Conservation (phyloP, 2,113 vertebrate species). For the Hippocampus mohnikei region DNA sequence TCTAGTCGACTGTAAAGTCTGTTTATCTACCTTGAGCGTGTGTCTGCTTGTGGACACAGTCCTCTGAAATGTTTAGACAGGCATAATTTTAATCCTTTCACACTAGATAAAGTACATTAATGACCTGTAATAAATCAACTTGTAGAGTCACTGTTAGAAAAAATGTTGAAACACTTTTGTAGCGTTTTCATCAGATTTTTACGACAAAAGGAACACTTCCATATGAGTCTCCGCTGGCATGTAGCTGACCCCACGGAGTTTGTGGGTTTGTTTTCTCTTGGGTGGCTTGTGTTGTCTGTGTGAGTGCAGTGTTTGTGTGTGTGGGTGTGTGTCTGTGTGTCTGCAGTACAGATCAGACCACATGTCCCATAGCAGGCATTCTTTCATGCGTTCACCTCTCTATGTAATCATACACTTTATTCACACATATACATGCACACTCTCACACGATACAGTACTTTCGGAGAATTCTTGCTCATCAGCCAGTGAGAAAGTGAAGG, state of each 20-base stretch:
- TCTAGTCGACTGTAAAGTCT: background rate
- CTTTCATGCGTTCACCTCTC: constrained; percentile 43
- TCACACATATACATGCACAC: constrained; percentile 15
- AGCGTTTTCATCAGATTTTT: background rate
- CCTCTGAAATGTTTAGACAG: too few species aligned
- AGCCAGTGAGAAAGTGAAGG: constrained; percentile 42
- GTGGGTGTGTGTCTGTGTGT: constrained; percentile 28
- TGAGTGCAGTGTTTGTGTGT: constrained; percentile 1
- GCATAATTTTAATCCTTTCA: too few species aligned
- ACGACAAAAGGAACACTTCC: constrained; percentile 30
- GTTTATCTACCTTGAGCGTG: too few species aligned
- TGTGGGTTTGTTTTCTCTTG: constrained; percentile 44
- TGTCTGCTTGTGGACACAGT: too few species aligned
- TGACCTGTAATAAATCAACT: too few species aligned
- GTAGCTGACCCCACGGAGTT: constrained; percentile 11
- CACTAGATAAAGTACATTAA: background rate
- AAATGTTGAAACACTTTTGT: too few species aligned
- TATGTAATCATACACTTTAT: background rate
- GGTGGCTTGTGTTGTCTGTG: constrained; percentile 33
- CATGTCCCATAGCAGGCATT: constrained; percentile 59
- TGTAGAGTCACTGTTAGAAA: too few species aligned
- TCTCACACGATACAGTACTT: background rate
- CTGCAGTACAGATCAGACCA: constrained; percentile 49
- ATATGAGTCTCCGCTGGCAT: constrained; percentile 24
- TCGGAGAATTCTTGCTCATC: constrained; percentile 45